Evolutionary conservation across 1,140 invertebrate genomes (phyloP).

Genomic region (Zeugodacus cucurbitae): DNA sequence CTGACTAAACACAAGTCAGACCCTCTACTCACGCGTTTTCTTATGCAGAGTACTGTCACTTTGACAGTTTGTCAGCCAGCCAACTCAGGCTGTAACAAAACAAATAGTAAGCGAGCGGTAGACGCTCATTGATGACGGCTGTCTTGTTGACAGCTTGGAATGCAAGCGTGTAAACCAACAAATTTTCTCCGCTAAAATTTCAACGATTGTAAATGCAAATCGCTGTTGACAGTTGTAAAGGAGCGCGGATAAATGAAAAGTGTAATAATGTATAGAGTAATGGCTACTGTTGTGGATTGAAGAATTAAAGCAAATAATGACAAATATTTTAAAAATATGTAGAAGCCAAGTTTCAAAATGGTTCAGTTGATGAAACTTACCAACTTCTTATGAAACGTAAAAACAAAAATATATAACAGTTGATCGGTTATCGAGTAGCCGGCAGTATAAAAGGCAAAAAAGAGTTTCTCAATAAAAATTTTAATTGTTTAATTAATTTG

Average conservation of each 20-base stretch:
- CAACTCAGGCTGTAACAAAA: background rate
- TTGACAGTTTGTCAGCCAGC: background rate
- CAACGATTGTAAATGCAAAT: constrained; percentile 15
- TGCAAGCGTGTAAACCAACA: background rate
- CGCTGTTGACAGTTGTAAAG: background rate
- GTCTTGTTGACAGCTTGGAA: background rate
- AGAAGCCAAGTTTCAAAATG: too few relatives aligned
- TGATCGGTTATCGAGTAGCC: too few relatives aligned
- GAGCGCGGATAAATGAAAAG: background rate
- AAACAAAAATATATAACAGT: too few relatives aligned
- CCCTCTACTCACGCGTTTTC: background rate
- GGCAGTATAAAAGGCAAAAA: too few relatives aligned
- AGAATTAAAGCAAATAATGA: background rate
- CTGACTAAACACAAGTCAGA: background rate
- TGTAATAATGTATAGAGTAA: background rate
- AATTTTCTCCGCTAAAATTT: background rate
- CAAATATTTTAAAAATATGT: too few relatives aligned
- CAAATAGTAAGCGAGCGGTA: background rate
- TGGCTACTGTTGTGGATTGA: background rate
- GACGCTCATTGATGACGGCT: background rate
- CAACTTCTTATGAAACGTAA: too few relatives aligned
- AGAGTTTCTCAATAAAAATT: too few relatives aligned
- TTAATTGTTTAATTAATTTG: too few relatives aligned
- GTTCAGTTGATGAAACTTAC: too few relatives aligned
- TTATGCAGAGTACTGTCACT: background rate